Base-by-base conservation (phyloP, 2,888 invertebrate genomes). In the Netelia fuscicornis region DNA sequence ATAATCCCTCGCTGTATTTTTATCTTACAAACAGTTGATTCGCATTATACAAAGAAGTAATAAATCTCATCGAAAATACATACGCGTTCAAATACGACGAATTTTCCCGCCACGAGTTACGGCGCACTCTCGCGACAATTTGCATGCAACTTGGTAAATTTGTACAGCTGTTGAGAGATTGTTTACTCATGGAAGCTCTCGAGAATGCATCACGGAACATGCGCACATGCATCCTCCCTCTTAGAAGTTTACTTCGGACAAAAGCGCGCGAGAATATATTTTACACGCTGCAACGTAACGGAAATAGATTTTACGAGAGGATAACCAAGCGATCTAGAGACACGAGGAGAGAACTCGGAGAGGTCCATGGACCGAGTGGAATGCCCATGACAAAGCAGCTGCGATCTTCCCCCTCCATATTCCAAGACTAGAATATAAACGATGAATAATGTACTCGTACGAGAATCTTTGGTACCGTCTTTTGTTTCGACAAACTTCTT, bases 81-180 rank as follows among this genome's bases (percentile, higher is more conserved):
- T 37, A 37, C 37, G 8, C n/a, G n/a, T 77, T 71, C 48, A 68
- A 77, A 71, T 25, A n/a, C 5, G 23, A 37, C 25, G 13, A 62
- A 30, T 68, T 74, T 68, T 83, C 79, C 78, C 83, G 85, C 83
- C 75, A 75, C 78, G 72, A 78, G 54, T 62, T 42, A 75, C 37
- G 68, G 11, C 25, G 67, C 60, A n/a, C 25, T 67, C 17, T 6
- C 25, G 75, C 67, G 81, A 25, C 58, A 44, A 44, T 13, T 44
- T 11, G 70, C 81, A 83, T 60, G 37, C 5, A 54, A 17, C 56
- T 20, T 81, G 81, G 77, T n/a, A 3, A 54, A 71, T 17, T 58
- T 48, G 25, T 84, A 79, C 79, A 84, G 84, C 82, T 84, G 81
- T 83, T 82, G 77, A 48, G n/a, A 44, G 44, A 72, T 84, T 86